Base-by-base conservation (phyloP, 2,113 vertebrate genomes). In the Lates calcarifer region DNA sequence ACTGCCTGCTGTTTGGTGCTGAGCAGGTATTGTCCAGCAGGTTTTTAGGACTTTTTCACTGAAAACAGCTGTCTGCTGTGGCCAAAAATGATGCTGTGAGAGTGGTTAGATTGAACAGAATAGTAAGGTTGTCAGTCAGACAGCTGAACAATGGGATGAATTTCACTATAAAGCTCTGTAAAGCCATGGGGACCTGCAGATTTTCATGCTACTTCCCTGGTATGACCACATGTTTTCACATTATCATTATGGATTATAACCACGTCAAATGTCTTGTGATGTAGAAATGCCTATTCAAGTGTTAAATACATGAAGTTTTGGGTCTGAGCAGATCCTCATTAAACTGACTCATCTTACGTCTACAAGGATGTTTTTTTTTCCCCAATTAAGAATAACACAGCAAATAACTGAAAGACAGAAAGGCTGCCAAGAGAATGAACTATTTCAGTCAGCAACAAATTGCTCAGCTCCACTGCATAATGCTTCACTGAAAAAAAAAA, bases 371-470 rank as follows among this genome's bases (percentile, higher is more conserved):
- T 56, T 33, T 39, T 70, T 41, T 57, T 60, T 37, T 43, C 67
- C 70, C 31, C 31, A 82, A 84, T 83, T 72, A 77, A 69, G 35
- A 22, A 29, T 47, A 77, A 60, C 47, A 41, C 57, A 66, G 60
- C 22, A 60, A 65, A 81, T 81, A 18, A 77, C 60, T 65, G 51
- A 26, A 28, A 78, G 60, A 61, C 62, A 70, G 61, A 68, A 53
- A 31, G 1, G 33, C 55, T 26, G 74, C 75, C 31, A 41, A 47
- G 74, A 77, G 15, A 79, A 67, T 41, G 3, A 24, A 79, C 58
- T 63, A 45, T 79, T 86, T 75, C 28, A 70, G 74, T 56, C 13
- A 58, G 64, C 56, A 74, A 71, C 47, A 84, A 79, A 80, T 61
- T 51, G 39, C 56, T 28, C 7, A 28, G 43, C 47, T 22, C 24